Percentiles rank a stretch among this genome's conserved stretches.
Conservation (phyloP, 2,888 invertebrate species). For the Callimorpha dominula region DNA sequence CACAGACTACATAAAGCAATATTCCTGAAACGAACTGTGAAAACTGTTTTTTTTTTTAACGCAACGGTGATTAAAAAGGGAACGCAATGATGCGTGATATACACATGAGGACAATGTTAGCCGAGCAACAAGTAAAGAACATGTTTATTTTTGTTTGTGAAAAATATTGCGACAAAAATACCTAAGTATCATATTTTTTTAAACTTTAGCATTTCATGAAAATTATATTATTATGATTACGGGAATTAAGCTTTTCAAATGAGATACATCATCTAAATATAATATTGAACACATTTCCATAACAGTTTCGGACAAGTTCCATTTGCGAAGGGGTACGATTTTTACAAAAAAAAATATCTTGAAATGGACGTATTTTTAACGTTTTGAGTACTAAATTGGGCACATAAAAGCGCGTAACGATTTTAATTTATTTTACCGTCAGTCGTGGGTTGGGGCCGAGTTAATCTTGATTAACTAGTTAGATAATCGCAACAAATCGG, state of each 20-base stretch:
- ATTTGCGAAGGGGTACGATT: too few relatives aligned
- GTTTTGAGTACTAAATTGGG: slow-evolving; percentile 37
- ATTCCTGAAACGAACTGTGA: slow-evolving; percentile 66
- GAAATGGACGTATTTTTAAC: not conserved
- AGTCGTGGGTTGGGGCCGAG: slow-evolving; percentile 55
- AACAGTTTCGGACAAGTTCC: too few relatives aligned
- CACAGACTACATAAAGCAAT: slow-evolving; percentile 46
- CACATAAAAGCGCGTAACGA: slow-evolving; percentile 44
- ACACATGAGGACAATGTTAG: slow-evolving; percentile 51
- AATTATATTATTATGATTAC: too few relatives aligned
- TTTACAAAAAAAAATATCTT: too few relatives aligned
- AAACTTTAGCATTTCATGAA: too few relatives aligned
- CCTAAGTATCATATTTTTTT: too few relatives aligned
- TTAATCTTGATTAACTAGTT: slow-evolving; percentile 76
- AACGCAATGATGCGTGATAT: slow-evolving; percentile 53
- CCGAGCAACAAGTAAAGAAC: slow-evolving; percentile 12
- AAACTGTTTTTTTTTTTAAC: slow-evolving; percentile 48
- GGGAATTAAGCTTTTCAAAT: too few relatives aligned
- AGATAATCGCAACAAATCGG: slow-evolving; percentile 75
- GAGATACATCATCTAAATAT: too few relatives aligned
- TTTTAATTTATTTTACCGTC: slow-evolving; percentile 59
- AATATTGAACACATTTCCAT: too few relatives aligned
- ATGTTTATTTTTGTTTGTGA: not conserved
- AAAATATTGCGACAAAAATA: too few relatives aligned
- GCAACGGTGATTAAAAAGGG: slow-evolving; percentile 53